phyloP scores from a whole-genome alignment of 2,888 invertebrate species.

The Troides oblongomaculatus region DNA sequence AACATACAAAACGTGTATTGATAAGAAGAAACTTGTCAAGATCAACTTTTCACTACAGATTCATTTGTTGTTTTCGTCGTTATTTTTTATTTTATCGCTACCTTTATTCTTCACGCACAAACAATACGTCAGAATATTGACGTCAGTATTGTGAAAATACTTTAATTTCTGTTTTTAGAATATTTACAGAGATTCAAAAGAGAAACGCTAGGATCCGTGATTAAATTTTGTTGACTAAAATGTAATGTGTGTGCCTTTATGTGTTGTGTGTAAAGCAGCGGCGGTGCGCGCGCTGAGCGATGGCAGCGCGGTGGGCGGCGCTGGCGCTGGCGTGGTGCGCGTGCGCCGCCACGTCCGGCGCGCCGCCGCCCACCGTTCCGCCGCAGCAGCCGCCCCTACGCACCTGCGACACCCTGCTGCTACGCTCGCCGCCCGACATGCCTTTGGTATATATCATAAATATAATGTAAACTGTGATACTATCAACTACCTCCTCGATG shows the following conservation, averaged over 20 bases:
- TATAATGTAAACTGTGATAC: background rate
- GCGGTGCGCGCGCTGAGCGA: conserved; percentile 72
- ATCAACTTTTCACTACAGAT: background rate
- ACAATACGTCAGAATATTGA: background rate
- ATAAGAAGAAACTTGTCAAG: background rate
- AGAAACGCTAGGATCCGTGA: too few relatives aligned
- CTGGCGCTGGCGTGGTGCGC: conserved; percentile 71
- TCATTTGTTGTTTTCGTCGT: background rate
- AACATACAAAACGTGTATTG: background rate
- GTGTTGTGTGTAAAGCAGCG: conserved; percentile 18
- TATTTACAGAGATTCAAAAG: too few relatives aligned
- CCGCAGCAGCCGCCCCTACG: conserved; percentile 44
- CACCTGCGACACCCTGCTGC: conserved; percentile 55
- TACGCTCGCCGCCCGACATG: conserved; percentile 56
- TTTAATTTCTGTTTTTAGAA: background rate
- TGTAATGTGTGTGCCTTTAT: background rate
- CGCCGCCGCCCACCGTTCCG: conserved; percentile 46
- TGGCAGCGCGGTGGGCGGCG: conserved; percentile 62
- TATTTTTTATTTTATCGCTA: background rate
- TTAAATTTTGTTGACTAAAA: background rate
- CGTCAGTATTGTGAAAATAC: background rate
- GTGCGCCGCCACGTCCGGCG: conserved; percentile 60
- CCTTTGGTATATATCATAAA: conserved; percentile 46
- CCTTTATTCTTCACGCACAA: background rate
- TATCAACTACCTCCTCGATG: too few relatives aligned